Evolutionary conservation across 1,140 invertebrate species (phyloP), one percentile per base, ranked within the genome.

Genomic region (Micrasema minimum): DNA sequence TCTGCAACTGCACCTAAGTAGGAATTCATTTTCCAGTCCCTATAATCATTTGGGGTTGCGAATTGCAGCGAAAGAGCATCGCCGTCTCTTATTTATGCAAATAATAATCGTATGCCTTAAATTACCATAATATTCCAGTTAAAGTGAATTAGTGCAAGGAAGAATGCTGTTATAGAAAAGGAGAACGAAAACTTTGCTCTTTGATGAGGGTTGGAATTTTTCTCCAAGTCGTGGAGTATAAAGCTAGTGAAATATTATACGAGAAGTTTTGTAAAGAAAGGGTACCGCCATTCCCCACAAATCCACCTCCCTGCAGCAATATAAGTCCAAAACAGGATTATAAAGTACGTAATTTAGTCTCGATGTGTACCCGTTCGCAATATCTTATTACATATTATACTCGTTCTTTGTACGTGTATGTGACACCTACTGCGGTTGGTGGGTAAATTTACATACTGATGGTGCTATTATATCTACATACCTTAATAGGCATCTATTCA

Each of bases 221-320:
- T 69, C 65, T 12, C 43, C 22, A 37, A 16, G 51, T 55, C 31
- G 26, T 14, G 51, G 51, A 26, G 10, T 10, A 64, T 73, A 69
- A 73, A 73, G n/a, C 72, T 74, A 71, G 67, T 59, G 59, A 74
- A 74, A 74, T 74, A 74, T 74, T 66, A 57, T 66, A 50, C 37
- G 18, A 38, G 18, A 64, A 23, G 51, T 61, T 73, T 72, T 65
- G 53, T 68, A 62, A 41, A 62, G 55, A 72, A 22, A 66, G 45
- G 38, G 65, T 23, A 45, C 61, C 72, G 50, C 37, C 66, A 20
- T 14, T 31, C 37, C 22, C 37, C 59, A 41, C 55, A 38, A 38
- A 51, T 31, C 26, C 7, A 37, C 26, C 18, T 50, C 14, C 51
- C 22, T 31, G 3, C 16, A 14, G 43, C 31, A 64, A 67, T 74